Evolutionary conservation across 2,113 vertebrate genomes (phyloP).

Genomic region (Nesogale talazaci): DNA sequence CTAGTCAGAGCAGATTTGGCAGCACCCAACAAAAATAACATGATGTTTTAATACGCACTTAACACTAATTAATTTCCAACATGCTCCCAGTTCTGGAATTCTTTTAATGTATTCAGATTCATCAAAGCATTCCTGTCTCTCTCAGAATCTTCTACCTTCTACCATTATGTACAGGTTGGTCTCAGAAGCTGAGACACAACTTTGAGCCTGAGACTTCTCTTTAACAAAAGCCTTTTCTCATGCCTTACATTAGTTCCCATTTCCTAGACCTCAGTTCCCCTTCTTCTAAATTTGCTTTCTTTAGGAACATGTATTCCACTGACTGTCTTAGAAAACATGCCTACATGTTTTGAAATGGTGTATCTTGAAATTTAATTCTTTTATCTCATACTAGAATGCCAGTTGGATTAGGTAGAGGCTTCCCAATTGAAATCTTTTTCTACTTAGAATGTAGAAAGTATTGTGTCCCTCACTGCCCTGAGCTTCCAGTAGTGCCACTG

Average conservation of each 20-base stretch:
- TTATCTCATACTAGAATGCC: background rate
- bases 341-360: background rate
- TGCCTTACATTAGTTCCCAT: background rate
- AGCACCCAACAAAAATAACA: background rate
- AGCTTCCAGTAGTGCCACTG: too few species aligned
- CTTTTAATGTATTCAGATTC: background rate
- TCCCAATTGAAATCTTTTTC: conserved; percentile 1
- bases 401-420: background rate
- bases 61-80: background rate
- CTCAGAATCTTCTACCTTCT: background rate
- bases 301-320: background rate
- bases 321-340: background rate
- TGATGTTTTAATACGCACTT: background rate
- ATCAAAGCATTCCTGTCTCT: background rate
- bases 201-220: background rate
- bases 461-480: too few species aligned
- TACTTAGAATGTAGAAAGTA: background rate
- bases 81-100: background rate
- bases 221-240: background rate
- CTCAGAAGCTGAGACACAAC: background rate
- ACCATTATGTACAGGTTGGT: background rate
- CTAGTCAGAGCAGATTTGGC: background rate
- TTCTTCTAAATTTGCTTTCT: background rate
- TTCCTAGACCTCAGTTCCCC: background rate
- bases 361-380: background rate